Evolutionary conservation across 2,113 vertebrate genomes (phyloP).

Genomic region (Ceyx melanurus): DNA sequence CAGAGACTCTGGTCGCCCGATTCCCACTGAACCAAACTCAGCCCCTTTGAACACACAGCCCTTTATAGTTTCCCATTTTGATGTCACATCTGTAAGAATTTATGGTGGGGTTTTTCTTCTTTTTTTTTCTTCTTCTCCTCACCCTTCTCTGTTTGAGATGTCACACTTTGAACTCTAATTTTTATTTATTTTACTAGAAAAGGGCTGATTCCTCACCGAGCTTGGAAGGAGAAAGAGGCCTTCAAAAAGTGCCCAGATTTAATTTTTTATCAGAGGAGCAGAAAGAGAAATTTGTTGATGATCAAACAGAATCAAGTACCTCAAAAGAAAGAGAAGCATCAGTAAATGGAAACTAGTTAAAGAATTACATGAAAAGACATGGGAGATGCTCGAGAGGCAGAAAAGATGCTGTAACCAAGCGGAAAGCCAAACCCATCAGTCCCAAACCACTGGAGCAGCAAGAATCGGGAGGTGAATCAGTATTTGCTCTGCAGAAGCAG

Average conservation of each 20-base stretch:
- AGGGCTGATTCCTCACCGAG: slow-evolving; percentile 7
- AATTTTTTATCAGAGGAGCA: slow-evolving; percentile 69
- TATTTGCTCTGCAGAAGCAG: background rate
- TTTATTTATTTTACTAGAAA: slow-evolving; percentile 71
- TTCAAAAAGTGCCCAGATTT: slow-evolving; percentile 63
- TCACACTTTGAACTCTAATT: slow-evolving; percentile 44
- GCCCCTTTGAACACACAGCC: slow-evolving; percentile 47
- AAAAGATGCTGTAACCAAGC: background rate
- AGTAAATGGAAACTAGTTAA: slow-evolving; percentile 45
- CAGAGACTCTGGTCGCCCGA: background rate
- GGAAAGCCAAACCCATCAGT: slow-evolving; percentile 20
- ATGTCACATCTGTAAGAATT: slow-evolving; percentile 68
- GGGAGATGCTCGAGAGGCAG: background rate
- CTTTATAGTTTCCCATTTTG: slow-evolving; percentile 72
- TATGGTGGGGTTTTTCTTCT: background rate
- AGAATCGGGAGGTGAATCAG: background rate
- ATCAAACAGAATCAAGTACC: slow-evolving; percentile 68
- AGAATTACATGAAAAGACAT: slow-evolving; percentile 58
- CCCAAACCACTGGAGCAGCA: background rate
- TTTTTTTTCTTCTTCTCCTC: background rate
- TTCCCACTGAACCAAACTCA: slow-evolving; percentile 38
- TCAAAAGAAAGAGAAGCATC: background rate
- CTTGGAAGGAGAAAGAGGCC: background rate
- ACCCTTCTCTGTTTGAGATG: background rate
- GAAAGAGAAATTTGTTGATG: slow-evolving; percentile 64